These are phyloP conservation scores for Tetragnatha versicolor DNA, from an alignment of 1,140 invertebrate genomes.

Conservation along the genomic window DNA sequence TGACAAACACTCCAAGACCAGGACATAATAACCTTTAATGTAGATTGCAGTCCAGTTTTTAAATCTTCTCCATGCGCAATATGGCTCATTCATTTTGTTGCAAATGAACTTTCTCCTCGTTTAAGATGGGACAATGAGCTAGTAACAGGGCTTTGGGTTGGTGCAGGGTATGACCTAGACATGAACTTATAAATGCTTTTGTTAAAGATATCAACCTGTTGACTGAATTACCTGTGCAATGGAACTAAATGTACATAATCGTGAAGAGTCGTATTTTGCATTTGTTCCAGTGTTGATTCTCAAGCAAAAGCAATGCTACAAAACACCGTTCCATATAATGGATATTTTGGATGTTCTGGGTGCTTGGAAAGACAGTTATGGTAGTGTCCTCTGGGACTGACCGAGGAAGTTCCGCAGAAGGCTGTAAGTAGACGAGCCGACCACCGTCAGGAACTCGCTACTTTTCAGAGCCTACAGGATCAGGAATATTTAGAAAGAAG, in stretches of 20 bases:
- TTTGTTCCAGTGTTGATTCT: slow-evolving; percentile 50
- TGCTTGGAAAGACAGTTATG: slow-evolving; percentile 58
- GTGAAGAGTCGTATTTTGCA: background rate
- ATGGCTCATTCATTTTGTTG: background rate
- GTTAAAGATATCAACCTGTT: background rate
- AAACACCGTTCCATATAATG: slow-evolving; percentile 57
- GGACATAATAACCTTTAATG: background rate
- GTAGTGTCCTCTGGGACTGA: too few species aligned
- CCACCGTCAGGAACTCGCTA: too few species aligned
- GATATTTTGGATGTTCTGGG: slow-evolving; percentile 58
- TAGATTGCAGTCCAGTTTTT: background rate
- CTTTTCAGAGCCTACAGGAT: too few species aligned
- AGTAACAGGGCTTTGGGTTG: background rate
- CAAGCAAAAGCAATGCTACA: slow-evolving; percentile 55
- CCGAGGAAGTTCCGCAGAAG: too few species aligned
- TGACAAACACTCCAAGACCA: background rate
- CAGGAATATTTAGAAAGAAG: too few species aligned
- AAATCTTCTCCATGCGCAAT: background rate
- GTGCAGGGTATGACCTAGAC: background rate
- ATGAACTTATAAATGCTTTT: background rate
- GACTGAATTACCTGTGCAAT: background rate
- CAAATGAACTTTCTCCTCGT: background rate
- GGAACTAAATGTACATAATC: background rate
- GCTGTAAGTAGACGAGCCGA: too few species aligned
- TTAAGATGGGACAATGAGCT: background rate